Conservation (phyloP, 1,140 invertebrate genomes). For the Eriocheir sinensis region DNA sequence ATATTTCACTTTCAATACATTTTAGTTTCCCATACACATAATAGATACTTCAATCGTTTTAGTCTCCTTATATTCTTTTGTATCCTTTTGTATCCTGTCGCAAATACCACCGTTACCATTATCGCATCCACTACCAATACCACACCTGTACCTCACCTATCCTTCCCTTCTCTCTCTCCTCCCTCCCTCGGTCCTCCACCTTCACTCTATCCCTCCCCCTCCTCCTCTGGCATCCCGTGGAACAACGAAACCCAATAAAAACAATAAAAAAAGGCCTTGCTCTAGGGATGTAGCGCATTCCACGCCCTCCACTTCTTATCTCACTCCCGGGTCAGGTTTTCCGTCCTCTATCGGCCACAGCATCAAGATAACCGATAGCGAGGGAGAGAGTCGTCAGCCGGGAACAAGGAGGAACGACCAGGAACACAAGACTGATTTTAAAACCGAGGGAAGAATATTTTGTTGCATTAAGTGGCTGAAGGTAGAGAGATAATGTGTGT, state of each 20-base stretch:
- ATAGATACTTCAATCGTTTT: too few species aligned
- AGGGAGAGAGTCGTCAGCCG: neutral
- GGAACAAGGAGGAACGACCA: neutral
- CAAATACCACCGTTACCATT: neutral
- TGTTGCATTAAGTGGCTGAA: neutral
- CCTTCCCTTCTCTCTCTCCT: neutral
- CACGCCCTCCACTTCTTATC: neutral
- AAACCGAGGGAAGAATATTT: neutral
- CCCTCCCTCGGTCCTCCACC: neutral
- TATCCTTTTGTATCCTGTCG: too few species aligned
- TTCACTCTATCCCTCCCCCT: neutral
- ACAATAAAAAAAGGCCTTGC: neutral
- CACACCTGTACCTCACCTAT: neutral
- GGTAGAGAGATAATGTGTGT: too few species aligned
- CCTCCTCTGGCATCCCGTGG: slow-evolving; percentile 10
- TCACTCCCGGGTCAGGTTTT: neutral
- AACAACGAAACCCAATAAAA: neutral
- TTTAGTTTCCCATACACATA: neutral
- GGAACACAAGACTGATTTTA: neutral
- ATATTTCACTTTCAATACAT: too few species aligned
- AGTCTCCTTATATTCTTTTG: too few species aligned
- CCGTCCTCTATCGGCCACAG: neutral
- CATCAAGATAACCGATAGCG: slow-evolving; percentile 1
- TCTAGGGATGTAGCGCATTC: neutral
- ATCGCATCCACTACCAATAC: neutral